Evolutionary conservation across 1,140 invertebrate genomes (phyloP).

Genomic region (Eufriesea mexicana): DNA sequence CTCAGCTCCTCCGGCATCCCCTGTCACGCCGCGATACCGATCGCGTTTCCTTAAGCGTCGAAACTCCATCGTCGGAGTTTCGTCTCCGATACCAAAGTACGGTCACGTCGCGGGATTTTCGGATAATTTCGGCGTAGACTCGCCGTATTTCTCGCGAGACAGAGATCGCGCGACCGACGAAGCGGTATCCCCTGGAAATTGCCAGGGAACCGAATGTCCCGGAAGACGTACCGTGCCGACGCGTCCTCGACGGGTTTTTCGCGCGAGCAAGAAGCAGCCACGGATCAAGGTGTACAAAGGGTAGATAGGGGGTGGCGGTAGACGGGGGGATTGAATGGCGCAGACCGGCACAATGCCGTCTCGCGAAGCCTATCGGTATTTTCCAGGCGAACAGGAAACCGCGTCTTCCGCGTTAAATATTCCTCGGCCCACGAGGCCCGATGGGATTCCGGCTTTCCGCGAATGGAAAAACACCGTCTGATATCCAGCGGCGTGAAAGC

Average conservation of each 20-base stretch:
- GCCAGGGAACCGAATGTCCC: not conserved
- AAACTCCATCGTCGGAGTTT: not conserved
- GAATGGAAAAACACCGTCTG: not conserved
- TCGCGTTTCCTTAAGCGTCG: not conserved
- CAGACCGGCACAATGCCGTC: conserved; percentile 54
- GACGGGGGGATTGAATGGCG: conserved; percentile 60
- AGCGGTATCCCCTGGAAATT: not conserved
- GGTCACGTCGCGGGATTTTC: not conserved
- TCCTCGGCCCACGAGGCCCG: not conserved
- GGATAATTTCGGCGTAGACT: not conserved
- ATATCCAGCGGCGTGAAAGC: not conserved
- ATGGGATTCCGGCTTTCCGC: not conserved
- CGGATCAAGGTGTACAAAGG: conserved; percentile 12
- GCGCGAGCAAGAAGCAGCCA: not conserved
- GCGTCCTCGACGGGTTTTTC: not conserved
- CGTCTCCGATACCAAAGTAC: not conserved
- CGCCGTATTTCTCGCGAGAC: not conserved
- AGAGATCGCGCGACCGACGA: not conserved
- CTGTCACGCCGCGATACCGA: too few relatives aligned
- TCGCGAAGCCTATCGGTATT: conserved; percentile 38
- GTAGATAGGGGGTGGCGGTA: not conserved
- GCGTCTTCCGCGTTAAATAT: conserved; percentile 15
- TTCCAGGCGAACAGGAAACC: conserved; percentile 7
- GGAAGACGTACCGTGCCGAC: not conserved
- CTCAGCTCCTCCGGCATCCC: too few relatives aligned